Evolutionary conservation across 30 jellyfish, hydroid and myxozoan genomes (phyloP).

Genomic region (Cassiopea andromeda): DNA sequence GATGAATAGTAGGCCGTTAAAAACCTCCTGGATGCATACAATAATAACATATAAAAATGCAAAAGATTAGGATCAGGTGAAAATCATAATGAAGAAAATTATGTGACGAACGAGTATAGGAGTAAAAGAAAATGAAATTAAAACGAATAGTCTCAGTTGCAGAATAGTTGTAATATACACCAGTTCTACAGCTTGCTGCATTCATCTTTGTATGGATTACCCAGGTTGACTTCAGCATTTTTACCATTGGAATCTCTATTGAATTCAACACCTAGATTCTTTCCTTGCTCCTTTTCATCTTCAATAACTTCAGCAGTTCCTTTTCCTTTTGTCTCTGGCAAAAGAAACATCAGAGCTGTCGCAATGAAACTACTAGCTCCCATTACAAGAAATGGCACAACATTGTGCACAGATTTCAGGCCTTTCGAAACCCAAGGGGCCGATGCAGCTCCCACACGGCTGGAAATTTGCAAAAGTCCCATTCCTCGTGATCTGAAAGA

Average conservation of each 20-base stretch:
- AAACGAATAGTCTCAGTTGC: too few species aligned
- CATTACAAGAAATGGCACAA: constrained; percentile 77
- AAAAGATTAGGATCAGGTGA: too few species aligned
- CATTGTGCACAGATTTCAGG: constrained; percentile 48
- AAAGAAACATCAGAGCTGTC: constrained; percentile 4
- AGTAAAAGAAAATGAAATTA: too few species aligned
- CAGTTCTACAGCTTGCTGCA: neutral
- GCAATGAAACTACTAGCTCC: constrained; percentile 66
- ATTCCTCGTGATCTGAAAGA: constrained; percentile 70
- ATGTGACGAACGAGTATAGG: too few species aligned
- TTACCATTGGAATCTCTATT: neutral
- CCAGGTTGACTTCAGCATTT: constrained; percentile 32
- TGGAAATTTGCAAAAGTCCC: constrained; percentile 76
- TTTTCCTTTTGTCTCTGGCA: constrained; percentile 91
- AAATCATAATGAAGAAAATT: too few species aligned
- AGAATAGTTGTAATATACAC: too few species aligned
- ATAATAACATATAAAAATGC: too few species aligned
- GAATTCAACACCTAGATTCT: constrained; percentile 16
- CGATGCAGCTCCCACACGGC: constrained; percentile 83
- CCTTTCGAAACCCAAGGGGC: constrained; percentile 93
- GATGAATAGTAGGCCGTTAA: too few species aligned
- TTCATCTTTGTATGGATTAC: neutral
- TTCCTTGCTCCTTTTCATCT: neutral
- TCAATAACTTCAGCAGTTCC: constrained; percentile 63
- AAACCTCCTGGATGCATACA: too few species aligned